Evolutionary conservation across 2,113 vertebrate species (phyloP).

Genomic region (Ceyx margarethae): DNA sequence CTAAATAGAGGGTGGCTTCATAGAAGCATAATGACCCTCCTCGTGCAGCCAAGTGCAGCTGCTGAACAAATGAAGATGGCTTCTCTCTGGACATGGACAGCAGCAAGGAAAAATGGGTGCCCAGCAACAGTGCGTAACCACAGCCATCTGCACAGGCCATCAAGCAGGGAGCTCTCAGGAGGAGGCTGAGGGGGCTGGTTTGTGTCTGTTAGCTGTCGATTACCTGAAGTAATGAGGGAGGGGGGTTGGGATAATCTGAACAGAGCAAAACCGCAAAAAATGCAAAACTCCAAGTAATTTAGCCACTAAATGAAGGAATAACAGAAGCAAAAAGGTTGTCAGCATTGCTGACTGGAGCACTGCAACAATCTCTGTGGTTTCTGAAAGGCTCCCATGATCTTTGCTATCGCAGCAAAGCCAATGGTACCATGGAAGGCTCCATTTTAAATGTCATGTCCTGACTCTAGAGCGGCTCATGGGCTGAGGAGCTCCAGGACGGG

Average conservation of each 20-base stretch:
- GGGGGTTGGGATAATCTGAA: not conserved
- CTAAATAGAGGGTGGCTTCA: not conserved
- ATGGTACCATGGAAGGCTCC: not conserved
- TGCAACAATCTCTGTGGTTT: not conserved
- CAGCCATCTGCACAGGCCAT: slow-evolving; percentile 42
- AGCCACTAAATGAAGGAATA: slow-evolving; percentile 7
- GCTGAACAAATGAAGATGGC: slow-evolving; percentile 41
- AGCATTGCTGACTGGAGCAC: not conserved
- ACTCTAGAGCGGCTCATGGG: not conserved
- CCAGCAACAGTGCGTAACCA: not conserved
- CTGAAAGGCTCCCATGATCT: not conserved
- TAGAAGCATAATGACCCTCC: not conserved
- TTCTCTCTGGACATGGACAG: slow-evolving; percentile 18
- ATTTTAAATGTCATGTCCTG: not conserved
- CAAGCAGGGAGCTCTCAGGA: slow-evolving; percentile 4
- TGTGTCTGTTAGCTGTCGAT: slow-evolving; percentile 51
- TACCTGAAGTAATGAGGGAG: slow-evolving; percentile 14
- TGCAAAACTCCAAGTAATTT: not conserved
- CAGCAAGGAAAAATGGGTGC: slow-evolving; percentile 4
- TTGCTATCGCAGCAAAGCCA: not conserved
- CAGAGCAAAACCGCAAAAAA: not conserved
- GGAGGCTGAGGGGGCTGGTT: not conserved
- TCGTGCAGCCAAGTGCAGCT: slow-evolving; percentile 53
- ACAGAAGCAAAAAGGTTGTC: not conserved
- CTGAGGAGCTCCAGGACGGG: not conserved